Evolutionary conservation across 2,888 invertebrate genomes (phyloP).

Genomic region (Agapostemon virescens): DNA sequence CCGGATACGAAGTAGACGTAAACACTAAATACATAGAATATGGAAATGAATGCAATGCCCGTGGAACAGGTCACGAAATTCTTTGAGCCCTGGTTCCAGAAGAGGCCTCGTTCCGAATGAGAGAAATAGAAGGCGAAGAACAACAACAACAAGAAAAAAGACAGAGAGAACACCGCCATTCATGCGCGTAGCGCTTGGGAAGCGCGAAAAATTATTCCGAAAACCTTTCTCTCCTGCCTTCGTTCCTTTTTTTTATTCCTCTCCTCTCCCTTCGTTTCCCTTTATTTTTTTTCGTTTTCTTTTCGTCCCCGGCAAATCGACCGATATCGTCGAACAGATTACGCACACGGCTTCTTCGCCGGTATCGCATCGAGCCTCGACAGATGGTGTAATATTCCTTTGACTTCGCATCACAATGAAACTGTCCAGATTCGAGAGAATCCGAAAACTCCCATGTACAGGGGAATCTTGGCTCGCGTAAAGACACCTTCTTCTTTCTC

Average conservation of each 20-base stretch:
- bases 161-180: constrained; percentile 31
- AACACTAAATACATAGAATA: constrained; percentile 61
- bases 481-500: background rate
- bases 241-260: background rate
- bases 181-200: constrained; percentile 48
- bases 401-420: constrained; percentile 45
- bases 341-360: constrained; percentile 23
- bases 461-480: constrained; percentile 38
- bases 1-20: constrained; percentile 61
- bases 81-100: constrained; percentile 42
- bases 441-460: constrained; percentile 10
- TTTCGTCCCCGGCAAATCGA: constrained; percentile 18
- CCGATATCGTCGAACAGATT: constrained; percentile 47
- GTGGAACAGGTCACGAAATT: constrained; percentile 60
- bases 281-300: background rate
- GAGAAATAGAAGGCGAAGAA: constrained; percentile 29
- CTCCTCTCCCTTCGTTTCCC: background rate
- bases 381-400: constrained; percentile 50
- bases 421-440: constrained; percentile 5
- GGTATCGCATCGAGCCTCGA: constrained; percentile 11
- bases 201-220: constrained; percentile 55
- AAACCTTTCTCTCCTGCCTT: constrained; percentile 25
- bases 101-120: constrained; percentile 34
- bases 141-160: constrained; percentile 11
- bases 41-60: constrained; percentile 59